These are phyloP conservation scores for Clarias magur DNA, from an alignment of 2,113 vertebrate genomes.

Conservation along the genomic window DNA sequence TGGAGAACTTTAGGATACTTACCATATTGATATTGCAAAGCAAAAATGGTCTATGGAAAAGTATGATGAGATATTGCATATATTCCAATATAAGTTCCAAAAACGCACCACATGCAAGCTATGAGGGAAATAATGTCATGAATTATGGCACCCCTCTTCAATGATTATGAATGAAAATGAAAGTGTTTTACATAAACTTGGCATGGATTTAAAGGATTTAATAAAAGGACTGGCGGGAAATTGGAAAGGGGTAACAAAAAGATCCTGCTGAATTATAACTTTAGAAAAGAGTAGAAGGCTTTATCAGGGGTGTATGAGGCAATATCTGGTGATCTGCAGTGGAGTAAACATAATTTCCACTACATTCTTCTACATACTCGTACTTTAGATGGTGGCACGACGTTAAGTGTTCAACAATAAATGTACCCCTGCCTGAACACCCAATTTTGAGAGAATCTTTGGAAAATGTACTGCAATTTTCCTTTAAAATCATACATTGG, in stretches of 20 bases:
- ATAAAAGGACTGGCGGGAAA: neutral
- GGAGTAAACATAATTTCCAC: neutral
- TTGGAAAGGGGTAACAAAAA: neutral
- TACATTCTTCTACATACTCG: neutral
- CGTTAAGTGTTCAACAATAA: neutral
- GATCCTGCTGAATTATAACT: neutral
- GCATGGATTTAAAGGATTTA: neutral
- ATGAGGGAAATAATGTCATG: neutral
- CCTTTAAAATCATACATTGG: neutral
- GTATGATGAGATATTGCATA: neutral
- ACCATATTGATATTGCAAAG: neutral
- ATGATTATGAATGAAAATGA: neutral
- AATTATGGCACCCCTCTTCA: neutral
- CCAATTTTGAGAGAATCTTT: neutral
- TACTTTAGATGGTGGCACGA: neutral
- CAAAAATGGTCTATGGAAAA: neutral
- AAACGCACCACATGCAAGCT: neutral
- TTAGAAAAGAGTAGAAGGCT: neutral
- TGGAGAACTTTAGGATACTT: neutral
- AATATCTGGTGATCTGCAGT: neutral
- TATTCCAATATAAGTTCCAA: neutral
- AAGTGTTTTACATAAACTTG: neutral
- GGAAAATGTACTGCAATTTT: neutral
- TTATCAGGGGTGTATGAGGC: neutral
- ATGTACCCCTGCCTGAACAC: neutral